Evolutionary conservation across 2,113 vertebrate species (phyloP).

Genomic region (Oceanodroma tethys): DNA sequence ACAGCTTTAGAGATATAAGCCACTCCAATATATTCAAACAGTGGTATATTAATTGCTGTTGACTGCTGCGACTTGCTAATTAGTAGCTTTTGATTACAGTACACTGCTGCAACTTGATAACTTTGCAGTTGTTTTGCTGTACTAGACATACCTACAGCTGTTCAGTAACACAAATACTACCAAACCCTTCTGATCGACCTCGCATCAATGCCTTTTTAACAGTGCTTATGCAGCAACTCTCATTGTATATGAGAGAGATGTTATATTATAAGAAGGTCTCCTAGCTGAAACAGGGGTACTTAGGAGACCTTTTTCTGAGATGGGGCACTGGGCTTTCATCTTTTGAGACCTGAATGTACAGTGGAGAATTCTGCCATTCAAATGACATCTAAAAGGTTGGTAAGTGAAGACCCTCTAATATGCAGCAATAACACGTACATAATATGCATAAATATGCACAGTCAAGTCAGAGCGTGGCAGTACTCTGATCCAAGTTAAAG

Average conservation of each 20-base stretch:
- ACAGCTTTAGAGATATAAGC: neutral
- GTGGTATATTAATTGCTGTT: neutral
- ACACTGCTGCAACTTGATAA: neutral
- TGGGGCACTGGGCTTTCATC: neutral
- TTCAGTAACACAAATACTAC: neutral
- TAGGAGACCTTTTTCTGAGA: neutral
- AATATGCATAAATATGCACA: neutral
- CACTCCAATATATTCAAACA: neutral
- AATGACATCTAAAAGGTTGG: neutral
- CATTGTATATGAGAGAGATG: rapidly evolving
- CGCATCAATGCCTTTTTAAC: neutral
- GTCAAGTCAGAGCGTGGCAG: neutral
- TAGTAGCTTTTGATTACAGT: neutral
- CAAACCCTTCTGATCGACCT: neutral
- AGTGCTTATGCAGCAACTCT: neutral
- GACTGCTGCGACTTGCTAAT: neutral
- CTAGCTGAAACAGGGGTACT: neutral
- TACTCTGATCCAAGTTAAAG: neutral
- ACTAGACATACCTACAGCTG: neutral
- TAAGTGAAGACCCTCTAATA: neutral
- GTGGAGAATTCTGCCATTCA: neutral
- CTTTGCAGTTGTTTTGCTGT: neutral
- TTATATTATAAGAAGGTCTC: neutral
- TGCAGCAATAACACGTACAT: neutral
- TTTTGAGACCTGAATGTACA: neutral